Conservation (phyloP, 2,113 vertebrate genomes). For the Notiomystis cincta region DNA sequence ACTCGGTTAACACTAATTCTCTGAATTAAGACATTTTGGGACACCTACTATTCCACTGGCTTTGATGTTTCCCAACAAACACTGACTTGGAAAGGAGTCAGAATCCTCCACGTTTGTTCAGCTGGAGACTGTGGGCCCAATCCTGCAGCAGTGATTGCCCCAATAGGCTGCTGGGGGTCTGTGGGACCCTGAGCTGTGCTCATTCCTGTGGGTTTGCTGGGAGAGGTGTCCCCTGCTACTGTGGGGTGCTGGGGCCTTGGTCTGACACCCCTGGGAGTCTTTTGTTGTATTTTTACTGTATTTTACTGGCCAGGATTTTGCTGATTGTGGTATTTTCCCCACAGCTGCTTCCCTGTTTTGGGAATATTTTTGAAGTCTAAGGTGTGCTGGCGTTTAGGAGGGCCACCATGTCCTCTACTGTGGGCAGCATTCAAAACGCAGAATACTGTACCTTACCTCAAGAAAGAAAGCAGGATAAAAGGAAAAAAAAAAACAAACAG, state of each 20-base stretch:
- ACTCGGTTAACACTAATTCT: slow-evolving; percentile 94
- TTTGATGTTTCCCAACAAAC: slow-evolving; percentile 77
- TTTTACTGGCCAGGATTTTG: not conserved
- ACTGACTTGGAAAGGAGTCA: slow-evolving; percentile 52
- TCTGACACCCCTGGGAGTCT: not conserved
- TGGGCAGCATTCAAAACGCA: not conserved
- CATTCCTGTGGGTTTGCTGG: fast-evolving
- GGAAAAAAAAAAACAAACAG: not conserved
- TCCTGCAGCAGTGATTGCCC: not conserved
- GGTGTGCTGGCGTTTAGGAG: not conserved
- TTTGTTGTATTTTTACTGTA: not conserved
- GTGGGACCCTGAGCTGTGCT: not conserved
- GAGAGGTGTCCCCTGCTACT: not conserved
- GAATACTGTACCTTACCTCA: not conserved
- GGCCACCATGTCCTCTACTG: not conserved
- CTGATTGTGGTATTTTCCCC: not conserved
- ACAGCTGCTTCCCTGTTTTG: not conserved
- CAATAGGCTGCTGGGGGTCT: fast-evolving
- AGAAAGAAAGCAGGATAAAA: not conserved
- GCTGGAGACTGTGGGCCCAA: not conserved
- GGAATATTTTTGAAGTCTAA: not conserved
- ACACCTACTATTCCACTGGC: slow-evolving; percentile 80
- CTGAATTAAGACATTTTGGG: slow-evolving; percentile 91
- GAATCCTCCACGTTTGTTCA: not conserved
- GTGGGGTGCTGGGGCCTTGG: not conserved